Percentiles rank a stretch among this genome's conserved stretches.
These are phyloP conservation scores for Empis stercorea DNA, from an alignment of 2,888 invertebrate genomes.

Conservation along the genomic window DNA sequence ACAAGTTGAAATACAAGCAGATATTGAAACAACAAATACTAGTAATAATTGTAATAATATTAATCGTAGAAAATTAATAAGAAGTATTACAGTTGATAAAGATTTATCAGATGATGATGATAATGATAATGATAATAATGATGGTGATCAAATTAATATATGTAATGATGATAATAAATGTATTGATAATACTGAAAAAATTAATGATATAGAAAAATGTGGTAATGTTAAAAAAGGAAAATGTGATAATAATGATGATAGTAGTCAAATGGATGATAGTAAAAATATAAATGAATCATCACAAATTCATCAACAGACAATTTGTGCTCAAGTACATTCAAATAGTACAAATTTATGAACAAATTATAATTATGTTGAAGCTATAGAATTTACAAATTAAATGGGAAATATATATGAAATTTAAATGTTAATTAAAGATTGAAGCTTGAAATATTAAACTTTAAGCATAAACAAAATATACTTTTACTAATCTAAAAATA, in stretches of 20 bases:
- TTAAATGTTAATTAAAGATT: no score
- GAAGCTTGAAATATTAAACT: no score
- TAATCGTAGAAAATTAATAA: background rate
- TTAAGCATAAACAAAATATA: no score
- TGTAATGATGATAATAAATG: background rate
- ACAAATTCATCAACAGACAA: background rate
- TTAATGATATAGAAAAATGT: background rate
- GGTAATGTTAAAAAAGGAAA: background rate
- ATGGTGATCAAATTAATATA: background rate
- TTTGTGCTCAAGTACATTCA: conserved; percentile 6
- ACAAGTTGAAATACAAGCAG: no score
- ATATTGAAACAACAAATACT: no score
- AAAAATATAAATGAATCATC: background rate
- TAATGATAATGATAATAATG: no score
- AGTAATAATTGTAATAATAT: no score
- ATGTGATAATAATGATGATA: background rate
- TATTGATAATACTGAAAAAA: background rate
- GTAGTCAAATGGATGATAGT: background rate
- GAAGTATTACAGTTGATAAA: conserved; percentile 6
- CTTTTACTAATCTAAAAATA: no score
- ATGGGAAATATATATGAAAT: no score
- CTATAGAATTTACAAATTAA: no score
- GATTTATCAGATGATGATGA: conserved; percentile 6
- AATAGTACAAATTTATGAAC: no score
- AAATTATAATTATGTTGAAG: no score